These are phyloP conservation scores for Xestia sexstrigata DNA, from an alignment of 2,888 invertebrate species.

Conservation along the genomic window DNA sequence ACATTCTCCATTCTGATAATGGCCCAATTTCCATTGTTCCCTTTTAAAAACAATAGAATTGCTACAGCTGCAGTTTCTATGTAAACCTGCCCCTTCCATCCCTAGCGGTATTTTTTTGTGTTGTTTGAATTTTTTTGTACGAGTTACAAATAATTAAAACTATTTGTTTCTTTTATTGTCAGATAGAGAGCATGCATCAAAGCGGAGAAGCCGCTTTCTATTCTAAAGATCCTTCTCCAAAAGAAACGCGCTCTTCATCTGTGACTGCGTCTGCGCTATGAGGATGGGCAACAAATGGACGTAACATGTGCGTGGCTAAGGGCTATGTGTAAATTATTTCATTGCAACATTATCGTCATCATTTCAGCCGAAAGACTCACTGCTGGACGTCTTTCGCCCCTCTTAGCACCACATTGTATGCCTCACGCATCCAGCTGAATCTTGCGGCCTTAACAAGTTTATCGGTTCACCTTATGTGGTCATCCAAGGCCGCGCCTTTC, in stretches of 20 bases:
- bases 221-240: not conserved
- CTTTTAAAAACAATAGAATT: not conserved
- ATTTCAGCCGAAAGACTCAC: not conserved
- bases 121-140: not conserved
- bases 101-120: not conserved
- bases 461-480: not conserved
- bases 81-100: not conserved
- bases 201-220: not conserved
- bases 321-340: no score
- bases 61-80: not conserved
- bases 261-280: not conserved
- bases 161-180: not conserved
- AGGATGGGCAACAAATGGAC: not conserved
- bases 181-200: not conserved
- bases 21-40: slow-evolving; percentile 1
- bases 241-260: not conserved
- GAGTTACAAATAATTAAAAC: not conserved
- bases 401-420: not conserved
- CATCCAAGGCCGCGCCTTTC: not conserved
- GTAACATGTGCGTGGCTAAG: no score
- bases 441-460: not conserved
- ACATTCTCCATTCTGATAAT: not conserved
- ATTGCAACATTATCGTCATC: not conserved
- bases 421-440: not conserved
- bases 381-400: not conserved